Conservation (phyloP, 1,140 invertebrate genomes). For the Mercenaria mercenaria region DNA sequence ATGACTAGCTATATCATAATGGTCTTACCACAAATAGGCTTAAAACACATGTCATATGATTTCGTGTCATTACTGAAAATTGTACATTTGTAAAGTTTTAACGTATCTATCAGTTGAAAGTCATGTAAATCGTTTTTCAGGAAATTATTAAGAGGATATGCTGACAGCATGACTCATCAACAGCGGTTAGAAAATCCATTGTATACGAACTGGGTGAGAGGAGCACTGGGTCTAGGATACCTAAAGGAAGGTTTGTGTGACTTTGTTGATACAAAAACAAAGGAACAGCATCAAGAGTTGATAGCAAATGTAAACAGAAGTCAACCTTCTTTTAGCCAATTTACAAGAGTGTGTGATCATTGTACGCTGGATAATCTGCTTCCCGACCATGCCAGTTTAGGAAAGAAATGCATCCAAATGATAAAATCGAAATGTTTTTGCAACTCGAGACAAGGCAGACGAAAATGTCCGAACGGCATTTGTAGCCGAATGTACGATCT, state of each 20-base stretch:
- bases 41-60: too few species aligned
- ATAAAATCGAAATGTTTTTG: background rate
- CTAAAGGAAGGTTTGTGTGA: background rate
- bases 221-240: background rate
- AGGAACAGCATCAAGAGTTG: background rate
- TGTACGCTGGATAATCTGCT: background rate
- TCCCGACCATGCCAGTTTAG: background rate
- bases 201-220: background rate
- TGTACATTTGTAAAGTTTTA: too few species aligned
- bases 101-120: too few species aligned
- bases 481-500: background rate
- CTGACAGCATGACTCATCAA: background rate
- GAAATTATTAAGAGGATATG: too few species aligned
- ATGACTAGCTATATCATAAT: too few species aligned
- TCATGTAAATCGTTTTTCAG: too few species aligned
- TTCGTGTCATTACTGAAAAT: too few species aligned
- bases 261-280: background rate
- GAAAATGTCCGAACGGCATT: slow-evolving; percentile 1
- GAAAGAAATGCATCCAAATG: background rate
- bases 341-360: background rate
- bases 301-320: background rate
- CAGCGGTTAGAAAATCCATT: background rate
- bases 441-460: background rate
- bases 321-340: background rate
- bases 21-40: too few species aligned